Conservation (phyloP, 35 echinoderm and acorn worm species). For the Acanthaster planci region DNA sequence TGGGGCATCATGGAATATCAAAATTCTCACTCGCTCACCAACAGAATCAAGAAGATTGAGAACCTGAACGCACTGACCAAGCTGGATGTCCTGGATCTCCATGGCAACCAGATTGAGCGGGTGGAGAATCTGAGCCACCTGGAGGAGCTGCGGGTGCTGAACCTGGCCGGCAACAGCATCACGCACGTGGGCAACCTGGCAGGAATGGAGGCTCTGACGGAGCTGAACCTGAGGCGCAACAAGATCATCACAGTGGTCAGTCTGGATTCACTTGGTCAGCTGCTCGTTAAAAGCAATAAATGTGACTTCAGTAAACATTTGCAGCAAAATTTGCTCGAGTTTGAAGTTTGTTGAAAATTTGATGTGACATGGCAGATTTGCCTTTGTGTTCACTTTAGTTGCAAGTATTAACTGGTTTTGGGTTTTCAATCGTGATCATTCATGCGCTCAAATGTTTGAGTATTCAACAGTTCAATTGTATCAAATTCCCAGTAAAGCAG, state of each 20-base stretch:
- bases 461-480: too few species aligned
- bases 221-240: constrained; percentile 90
- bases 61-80: constrained; percentile 74
- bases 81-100: constrained; percentile 95
- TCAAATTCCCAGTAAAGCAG: too few species aligned
- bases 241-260: constrained; percentile 90
- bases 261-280: background rate
- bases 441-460: too few species aligned
- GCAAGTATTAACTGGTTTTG: too few species aligned
- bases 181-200: constrained; percentile 62
- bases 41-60: constrained; percentile 91
- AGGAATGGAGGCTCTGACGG: constrained; percentile 90
- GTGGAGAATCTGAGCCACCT: constrained; percentile 88
- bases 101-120: constrained; percentile 92
- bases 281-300: too few species aligned
- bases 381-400: too few species aligned
- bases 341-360: too few species aligned
- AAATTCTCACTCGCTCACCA: background rate
- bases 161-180: constrained; percentile 91
- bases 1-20: too few species aligned
- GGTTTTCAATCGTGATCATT: too few species aligned
- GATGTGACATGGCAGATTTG: too few species aligned
- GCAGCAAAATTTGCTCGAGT: too few species aligned
- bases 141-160: constrained; percentile 83
- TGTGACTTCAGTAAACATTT: too few species aligned